These are phyloP conservation scores for Periphyllus acericola DNA, from an alignment of 2,888 invertebrate genomes.

Conservation along the genomic window DNA sequence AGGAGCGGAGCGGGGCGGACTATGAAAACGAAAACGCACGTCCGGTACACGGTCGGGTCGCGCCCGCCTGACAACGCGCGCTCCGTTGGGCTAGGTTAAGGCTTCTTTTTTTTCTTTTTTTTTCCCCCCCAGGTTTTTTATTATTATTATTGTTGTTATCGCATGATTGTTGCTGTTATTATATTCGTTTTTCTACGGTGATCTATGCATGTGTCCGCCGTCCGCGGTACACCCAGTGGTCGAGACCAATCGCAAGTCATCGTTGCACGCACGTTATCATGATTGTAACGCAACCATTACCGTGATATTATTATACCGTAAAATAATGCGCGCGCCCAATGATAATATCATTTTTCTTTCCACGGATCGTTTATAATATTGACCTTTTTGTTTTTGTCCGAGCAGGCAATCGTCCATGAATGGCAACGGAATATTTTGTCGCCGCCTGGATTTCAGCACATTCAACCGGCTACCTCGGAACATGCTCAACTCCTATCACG, in stretches of 20 bases:
- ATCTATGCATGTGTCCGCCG: too few species aligned
- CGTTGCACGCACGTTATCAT: not conserved
- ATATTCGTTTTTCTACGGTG: too few species aligned
- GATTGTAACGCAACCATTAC: not conserved
- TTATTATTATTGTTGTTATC: too few species aligned
- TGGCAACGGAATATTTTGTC: slow-evolving; percentile 91
- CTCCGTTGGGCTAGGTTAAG: slow-evolving; percentile 57
- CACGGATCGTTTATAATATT: slow-evolving; percentile 9
- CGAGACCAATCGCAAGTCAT: not conserved
- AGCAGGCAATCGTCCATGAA: slow-evolving; percentile 79
- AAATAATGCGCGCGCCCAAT: not conserved
- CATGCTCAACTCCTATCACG: slow-evolving; percentile 98
- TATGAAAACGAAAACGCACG: slow-evolving; percentile 22
- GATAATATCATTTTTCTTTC: not conserved
- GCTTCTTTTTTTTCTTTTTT: not conserved
- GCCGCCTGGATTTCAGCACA: slow-evolving; percentile 92
- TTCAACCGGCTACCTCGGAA: slow-evolving; percentile 93
- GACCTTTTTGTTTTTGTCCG: slow-evolving; percentile 67
- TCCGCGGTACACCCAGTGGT: not conserved
- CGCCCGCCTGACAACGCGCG: slow-evolving; percentile 37
- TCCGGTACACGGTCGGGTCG: not conserved
- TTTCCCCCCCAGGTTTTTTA: not conserved
- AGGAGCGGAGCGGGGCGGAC: not conserved
- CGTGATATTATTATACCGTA: not conserved
- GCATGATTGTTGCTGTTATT: too few species aligned